Evolutionary conservation across 1,140 invertebrate genomes (phyloP), one percentile per base, ranked within the genome.

Genomic region (Plodia interpunctella): DNA sequence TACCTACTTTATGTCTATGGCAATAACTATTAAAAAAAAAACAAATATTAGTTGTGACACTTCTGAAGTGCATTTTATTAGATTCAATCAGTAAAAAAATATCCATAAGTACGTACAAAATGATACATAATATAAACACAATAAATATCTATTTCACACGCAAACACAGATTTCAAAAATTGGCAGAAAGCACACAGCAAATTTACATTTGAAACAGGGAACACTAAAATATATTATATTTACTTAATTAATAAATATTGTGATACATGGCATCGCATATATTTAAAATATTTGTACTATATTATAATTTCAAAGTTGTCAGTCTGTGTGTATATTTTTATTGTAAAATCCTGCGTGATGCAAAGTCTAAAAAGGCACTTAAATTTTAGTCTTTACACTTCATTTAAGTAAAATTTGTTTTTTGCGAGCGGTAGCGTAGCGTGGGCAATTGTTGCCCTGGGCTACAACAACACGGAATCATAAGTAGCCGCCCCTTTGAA

Each of bases 1-100:
- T 25, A 25, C 21, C 21, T 25, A 35, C 10, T 35, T 2, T 35
- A 35, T 15, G 13, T 44, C 15, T 44, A 44, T 44, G 38, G 13
- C 3, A n/a, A 44, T 44, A 44, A 44, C 15, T 15, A 1, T 15
- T 1, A 10, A 17, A 15, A 44, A 44, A 15, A 15, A 44, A 44
- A 5, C 38, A 44, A 9, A 21, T 59, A 57, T 59, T 73, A 76
- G 70, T 72, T 62, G 76, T 80, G 70, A 76, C 83, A 83, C 83
- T 83, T 83, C 61, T 70, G 70, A 79, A 86, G 83, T 86, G 83
- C 73, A 72, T 81, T 86, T 83, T 78, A 75, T 80, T 78, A 81
- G 75, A 70, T 57, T 66, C 63, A 70, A 76, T 78, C 71, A 77
- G 68, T 79, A 78, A 68, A 83, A 76, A 79, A 65, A 59, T 70